phyloP scores from a whole-genome alignment of 2,888 invertebrate genomes.

The Tenthredo mesomela region DNA sequence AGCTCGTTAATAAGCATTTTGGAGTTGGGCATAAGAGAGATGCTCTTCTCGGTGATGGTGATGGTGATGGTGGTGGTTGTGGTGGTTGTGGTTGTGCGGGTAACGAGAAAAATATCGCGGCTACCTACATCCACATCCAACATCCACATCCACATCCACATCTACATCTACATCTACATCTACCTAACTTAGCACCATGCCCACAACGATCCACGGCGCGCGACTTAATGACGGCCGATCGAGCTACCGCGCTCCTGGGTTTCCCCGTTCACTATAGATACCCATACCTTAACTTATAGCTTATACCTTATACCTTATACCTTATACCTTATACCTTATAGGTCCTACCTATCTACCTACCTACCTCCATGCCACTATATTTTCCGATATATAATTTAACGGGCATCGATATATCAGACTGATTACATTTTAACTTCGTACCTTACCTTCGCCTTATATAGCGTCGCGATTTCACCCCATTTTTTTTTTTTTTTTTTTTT shows the following conservation, averaged over 20 bases:
- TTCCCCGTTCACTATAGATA: background rate
- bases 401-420: constrained; percentile 46
- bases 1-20: constrained; percentile 48
- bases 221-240: constrained; percentile 48
- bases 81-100: background rate
- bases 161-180: constrained; percentile 1
- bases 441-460: background rate
- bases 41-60: background rate
- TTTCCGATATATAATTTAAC: constrained; percentile 50
- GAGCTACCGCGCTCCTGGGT: constrained; percentile 4
- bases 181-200: constrained; percentile 8
- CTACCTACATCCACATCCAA: background rate
- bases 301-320: background rate
- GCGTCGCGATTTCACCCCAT: background rate
- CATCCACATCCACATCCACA: background rate
- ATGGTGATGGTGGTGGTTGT: background rate
- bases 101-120: constrained; percentile 50
- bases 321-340: background rate
- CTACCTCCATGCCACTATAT: constrained; percentile 34
- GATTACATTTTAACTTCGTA: constrained; percentile 50
- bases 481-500: background rate
- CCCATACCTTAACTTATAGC: constrained; percentile 5
- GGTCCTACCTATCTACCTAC: background rate
- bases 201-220: constrained; percentile 26
- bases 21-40: constrained; percentile 57